Evolutionary conservation across 2,888 invertebrate genomes (phyloP).

Genomic region (Notocelia uddmanniana): DNA sequence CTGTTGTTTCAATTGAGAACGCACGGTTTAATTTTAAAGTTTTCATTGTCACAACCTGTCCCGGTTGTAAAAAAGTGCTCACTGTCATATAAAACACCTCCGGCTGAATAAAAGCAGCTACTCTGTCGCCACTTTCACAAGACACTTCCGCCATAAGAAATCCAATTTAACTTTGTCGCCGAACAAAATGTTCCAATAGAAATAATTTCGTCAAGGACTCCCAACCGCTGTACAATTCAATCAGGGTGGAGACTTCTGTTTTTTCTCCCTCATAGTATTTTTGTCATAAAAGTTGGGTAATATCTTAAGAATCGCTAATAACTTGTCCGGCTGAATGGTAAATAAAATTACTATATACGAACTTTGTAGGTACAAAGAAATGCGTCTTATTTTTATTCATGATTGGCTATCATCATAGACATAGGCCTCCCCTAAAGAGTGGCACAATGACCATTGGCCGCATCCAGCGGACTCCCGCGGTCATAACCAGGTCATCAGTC

Average conservation of each 20-base stretch:
- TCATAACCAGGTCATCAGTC: too few species aligned
- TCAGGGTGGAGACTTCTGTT: constrained; percentile 72
- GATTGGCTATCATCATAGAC: background rate
- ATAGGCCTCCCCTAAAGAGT: too few species aligned
- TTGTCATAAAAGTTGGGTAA: constrained; percentile 68
- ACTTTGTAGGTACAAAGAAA: too few species aligned
- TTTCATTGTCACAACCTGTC: constrained; percentile 29
- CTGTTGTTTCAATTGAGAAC: background rate
- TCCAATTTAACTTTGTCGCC: constrained; percentile 84
- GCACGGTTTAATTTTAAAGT: constrained; percentile 35
- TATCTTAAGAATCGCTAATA: constrained; percentile 49
- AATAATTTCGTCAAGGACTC: constrained; percentile 83
- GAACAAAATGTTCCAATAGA: constrained; percentile 84
- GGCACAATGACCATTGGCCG: too few species aligned
- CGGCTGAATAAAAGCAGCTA: constrained; percentile 72
- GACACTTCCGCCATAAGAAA: constrained; percentile 81
- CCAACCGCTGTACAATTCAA: constrained; percentile 83
- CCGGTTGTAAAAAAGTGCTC: constrained; percentile 61
- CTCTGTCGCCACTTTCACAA: constrained; percentile 69
- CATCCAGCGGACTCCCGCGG: too few species aligned
- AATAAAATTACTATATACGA: too few species aligned
- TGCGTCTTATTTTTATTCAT: too few species aligned
- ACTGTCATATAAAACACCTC: constrained; percentile 74
- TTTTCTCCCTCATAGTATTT: constrained; percentile 67
- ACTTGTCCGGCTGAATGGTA: background rate